Base-by-base conservation (phyloP, 2,113 vertebrate species). In the Colistium nudipinnis region DNA sequence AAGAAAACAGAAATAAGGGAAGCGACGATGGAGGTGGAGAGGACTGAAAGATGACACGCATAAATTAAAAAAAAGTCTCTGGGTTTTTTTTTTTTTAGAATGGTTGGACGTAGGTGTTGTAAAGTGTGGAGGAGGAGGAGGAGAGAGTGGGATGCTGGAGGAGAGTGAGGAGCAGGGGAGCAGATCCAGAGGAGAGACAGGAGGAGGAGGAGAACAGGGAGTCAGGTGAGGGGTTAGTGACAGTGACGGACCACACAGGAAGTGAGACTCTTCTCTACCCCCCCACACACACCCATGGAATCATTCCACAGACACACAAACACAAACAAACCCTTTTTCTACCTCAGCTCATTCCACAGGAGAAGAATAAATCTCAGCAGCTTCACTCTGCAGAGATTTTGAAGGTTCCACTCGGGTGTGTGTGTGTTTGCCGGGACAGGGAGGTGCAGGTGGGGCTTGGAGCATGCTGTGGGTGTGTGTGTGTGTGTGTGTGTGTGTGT, bases 21-120 rank as follows among this genome's bases (percentile, higher is more conserved):
- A 83, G 54, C 28, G 67, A 82, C 68, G 74, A 74, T 64, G 3
- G 75, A 47, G 69, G 66, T 30, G 78, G 86, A 56, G 85, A 57
- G 62, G 69, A 28, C 68, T 59, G 30, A 10, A 27, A n/a, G 69
- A 19, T 8, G 52, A 49, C 51, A 57, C 38, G 78, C 22, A 77
- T 63, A 53, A 6, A 33, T 33, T 73, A n/a, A n/a, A n/a, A n/a
- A n/a, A n/a, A n/a, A n/a, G n/a, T n/a, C n/a, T n/a, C n/a, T n/a
- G n/a, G n/a, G n/a, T n/a, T n/a, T n/a, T n/a, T n/a, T n/a, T n/a
- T 54, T 41, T 70, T 63, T 88, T 83, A 89, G 79, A 91, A 91
- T 86, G 90, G 83, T 49, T 86, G 87, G 74, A 88, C 78, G 45
- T 86, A 91, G 76, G 90, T 25, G 74, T 86, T 87, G 88, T 89